Evolutionary conservation across 2,113 vertebrate species (phyloP).

Genomic region (Cryptomyrus ogoouensis): DNA sequence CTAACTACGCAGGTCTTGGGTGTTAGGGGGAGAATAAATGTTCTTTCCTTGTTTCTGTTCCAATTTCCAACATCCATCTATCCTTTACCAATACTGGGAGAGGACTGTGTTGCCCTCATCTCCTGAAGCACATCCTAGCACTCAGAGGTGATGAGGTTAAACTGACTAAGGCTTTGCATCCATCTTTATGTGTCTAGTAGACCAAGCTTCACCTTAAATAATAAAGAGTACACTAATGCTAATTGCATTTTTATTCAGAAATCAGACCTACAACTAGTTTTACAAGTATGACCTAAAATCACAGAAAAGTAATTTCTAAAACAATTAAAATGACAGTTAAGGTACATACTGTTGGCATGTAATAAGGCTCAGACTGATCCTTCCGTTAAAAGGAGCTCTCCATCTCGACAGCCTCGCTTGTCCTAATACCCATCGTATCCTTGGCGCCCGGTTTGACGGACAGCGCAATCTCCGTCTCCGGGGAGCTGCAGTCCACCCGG

Average conservation of each 20-base stretch:
- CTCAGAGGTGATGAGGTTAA: not conserved
- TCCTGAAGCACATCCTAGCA: not conserved
- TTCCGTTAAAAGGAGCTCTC: constrained; percentile 50
- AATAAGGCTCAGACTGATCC: not conserved
- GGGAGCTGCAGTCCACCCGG: constrained; percentile 48
- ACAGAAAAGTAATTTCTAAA: constrained; percentile 1
- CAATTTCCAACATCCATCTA: not conserved
- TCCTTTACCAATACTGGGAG: not conserved
- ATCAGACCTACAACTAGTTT: constrained; percentile 20
- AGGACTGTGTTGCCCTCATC: not conserved
- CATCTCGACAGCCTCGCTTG: constrained; percentile 31
- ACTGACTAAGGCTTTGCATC: not conserved
- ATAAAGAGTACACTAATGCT: not conserved
- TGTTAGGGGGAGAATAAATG: not conserved
- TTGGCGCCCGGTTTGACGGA: constrained; percentile 21
- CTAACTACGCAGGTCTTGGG: not conserved
- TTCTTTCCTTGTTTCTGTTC: not conserved
- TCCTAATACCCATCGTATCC: constrained; percentile 35
- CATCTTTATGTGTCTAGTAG: not conserved
- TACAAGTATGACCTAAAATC: constrained; percentile 24
- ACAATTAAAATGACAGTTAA: not conserved
- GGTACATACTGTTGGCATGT: not conserved
- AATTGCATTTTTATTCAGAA: constrained; percentile 17
- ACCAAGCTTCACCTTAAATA: not conserved
- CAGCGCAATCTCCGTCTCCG: constrained; percentile 60